These are phyloP conservation scores for Eupithecia dodoneata DNA, from an alignment of 2,888 invertebrate genomes.

Conservation along the genomic window DNA sequence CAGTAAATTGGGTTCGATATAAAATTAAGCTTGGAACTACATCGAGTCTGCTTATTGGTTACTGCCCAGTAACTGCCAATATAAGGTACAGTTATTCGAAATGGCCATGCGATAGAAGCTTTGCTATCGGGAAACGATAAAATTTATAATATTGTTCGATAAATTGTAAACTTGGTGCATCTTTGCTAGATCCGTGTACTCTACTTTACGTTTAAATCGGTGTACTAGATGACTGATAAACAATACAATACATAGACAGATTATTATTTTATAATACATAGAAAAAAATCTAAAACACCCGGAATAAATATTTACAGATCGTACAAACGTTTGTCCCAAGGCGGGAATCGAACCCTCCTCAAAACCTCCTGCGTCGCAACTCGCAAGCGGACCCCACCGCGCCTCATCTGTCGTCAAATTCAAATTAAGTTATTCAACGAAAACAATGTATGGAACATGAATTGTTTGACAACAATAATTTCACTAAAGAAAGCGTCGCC, in stretches of 20 bases:
- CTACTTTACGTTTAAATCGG: background rate
- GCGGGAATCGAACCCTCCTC: too few relatives aligned
- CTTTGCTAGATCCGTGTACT: background rate
- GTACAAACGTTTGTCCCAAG: too few relatives aligned
- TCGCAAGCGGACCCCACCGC: too few relatives aligned
- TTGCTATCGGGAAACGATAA: slow-evolving; percentile 22
- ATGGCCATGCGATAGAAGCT: slow-evolving; percentile 35
- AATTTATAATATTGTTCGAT: slow-evolving; percentile 21
- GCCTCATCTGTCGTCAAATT: too few relatives aligned
- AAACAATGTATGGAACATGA: background rate
- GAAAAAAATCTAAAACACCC: too few relatives aligned
- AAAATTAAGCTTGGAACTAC: slow-evolving; percentile 31
- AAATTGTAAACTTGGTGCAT: slow-evolving; percentile 2
- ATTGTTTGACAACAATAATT: slow-evolving; percentile 18
- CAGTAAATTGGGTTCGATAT: background rate
- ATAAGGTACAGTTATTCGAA: slow-evolving; percentile 60
- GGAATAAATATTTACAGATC: too few relatives aligned
- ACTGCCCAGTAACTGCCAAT: slow-evolving; percentile 66
- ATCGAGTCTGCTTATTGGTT: slow-evolving; percentile 47
- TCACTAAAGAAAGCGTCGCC: slow-evolving; percentile 38
- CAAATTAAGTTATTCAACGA: background rate
- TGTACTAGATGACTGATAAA: too few relatives aligned
- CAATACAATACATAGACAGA: too few relatives aligned
- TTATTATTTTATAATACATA: too few relatives aligned
- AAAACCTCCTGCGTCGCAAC: too few relatives aligned